Conservation (phyloP, 2,113 vertebrate genomes). For the Myotis brandtii region DNA sequence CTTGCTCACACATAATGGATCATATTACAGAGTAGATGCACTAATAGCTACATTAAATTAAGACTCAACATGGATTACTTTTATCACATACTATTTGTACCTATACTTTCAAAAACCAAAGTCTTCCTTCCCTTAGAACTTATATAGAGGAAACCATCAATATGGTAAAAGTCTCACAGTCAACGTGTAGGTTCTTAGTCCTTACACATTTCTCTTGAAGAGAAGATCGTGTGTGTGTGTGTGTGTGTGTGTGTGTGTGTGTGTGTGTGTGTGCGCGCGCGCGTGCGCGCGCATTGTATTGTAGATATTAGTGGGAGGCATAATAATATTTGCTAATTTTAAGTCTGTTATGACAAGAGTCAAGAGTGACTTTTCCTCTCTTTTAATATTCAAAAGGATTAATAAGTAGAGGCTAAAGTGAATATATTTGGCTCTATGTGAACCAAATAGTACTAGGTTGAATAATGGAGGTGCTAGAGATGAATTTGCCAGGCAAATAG, state of each 20-base stretch:
- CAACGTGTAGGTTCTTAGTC: not conserved
- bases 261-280: too few species aligned
- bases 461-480: not conserved
- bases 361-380: not conserved
- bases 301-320: not conserved
- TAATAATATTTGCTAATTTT: not conserved
- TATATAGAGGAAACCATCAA: not conserved
- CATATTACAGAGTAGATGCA: not conserved
- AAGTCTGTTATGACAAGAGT: not conserved
- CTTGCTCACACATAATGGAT: not conserved
- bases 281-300: not conserved
- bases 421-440: not conserved
- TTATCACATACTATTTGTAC: not conserved
- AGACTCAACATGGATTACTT: not conserved
- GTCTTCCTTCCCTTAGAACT: not conserved
- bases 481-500: not conserved
- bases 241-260: too few species aligned
- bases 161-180: not conserved
- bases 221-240: not conserved
- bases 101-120: not conserved
- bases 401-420: not conserved
- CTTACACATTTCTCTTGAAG: not conserved
- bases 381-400: not conserved
- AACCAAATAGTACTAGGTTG: conserved; percentile 18
- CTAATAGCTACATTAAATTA: not conserved